A percentile compares a stretch with the other conserved stretches of the same genome.
phyloP scores from a whole-genome alignment of 2,113 vertebrate genomes.

The Pogonocichla stellata region DNA sequence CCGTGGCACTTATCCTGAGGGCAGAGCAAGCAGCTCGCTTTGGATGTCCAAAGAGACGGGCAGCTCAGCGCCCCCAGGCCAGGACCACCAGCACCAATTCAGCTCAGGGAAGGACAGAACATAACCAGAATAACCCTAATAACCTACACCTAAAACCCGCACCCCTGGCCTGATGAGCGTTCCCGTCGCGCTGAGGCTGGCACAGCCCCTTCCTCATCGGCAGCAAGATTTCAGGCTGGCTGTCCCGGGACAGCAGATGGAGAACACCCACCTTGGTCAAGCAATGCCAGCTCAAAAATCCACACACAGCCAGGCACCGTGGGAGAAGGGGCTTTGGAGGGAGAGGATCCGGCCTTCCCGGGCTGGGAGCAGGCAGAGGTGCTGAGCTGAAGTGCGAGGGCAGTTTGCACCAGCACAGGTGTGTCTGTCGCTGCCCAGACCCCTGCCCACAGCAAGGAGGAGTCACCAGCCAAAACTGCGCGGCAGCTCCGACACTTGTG shows the following conservation, averaged over 20 bases:
- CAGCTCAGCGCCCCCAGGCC: rapidly evolving
- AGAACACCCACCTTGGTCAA: background rate
- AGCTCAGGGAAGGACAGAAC: background rate
- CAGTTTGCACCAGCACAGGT: background rate
- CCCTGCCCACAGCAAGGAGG: background rate
- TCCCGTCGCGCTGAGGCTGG: rapidly evolving
- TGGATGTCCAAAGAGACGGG: background rate
- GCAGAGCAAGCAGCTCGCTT: background rate
- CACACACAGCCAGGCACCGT: rapidly evolving
- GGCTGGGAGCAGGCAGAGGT: background rate
- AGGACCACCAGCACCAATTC: rapidly evolving
- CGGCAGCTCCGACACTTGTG: background rate
- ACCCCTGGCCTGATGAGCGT: background rate
- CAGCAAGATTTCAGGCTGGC: background rate
- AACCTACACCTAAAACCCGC: background rate
- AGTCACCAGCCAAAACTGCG: background rate
- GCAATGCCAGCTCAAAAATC: background rate
- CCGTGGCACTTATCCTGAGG: background rate
- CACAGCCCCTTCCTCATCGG: rapidly evolving
- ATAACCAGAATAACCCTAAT: background rate
- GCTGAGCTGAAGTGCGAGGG: background rate
- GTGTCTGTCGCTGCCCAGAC: background rate
- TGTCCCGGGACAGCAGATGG: background rate
- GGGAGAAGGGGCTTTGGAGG: background rate
- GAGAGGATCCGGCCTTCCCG: background rate